Percentiles rank a stretch among this genome's conserved stretches.
Conservation (phyloP, 1,140 invertebrate genomes). For the Harpegnathos saltator region DNA sequence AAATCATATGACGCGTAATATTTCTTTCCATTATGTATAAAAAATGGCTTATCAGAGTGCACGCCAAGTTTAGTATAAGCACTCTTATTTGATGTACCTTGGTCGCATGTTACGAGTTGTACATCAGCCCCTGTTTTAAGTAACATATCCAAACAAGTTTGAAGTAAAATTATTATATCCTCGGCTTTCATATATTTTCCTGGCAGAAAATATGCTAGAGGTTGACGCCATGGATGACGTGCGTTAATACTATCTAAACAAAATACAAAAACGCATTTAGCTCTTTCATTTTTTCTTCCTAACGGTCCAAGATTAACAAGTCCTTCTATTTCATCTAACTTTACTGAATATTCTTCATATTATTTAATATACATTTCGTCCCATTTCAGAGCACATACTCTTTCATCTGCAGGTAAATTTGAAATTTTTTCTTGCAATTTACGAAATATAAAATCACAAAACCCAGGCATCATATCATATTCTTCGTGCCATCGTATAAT, state of each 20-base stretch:
- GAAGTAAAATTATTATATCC: not conserved
- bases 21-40: not conserved
- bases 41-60: not conserved
- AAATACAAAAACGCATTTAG: not conserved
- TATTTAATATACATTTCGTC: not conserved
- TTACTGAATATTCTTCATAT: not conserved
- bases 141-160: not conserved
- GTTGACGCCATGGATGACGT: constrained; percentile 7
- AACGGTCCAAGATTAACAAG: not conserved
- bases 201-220: not conserved
- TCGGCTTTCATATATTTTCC: not conserved
- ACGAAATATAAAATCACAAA: constrained; percentile 19
- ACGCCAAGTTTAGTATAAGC: not conserved
- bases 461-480: constrained; percentile 23
- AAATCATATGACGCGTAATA: not conserved
- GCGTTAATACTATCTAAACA: not conserved
- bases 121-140: not conserved
- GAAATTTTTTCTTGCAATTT: not conserved
- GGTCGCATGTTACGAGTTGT: not conserved
- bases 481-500: constrained; percentile 1
- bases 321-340: not conserved
- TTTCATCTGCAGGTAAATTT: not conserved
- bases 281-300: not conserved
- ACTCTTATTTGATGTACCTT: not conserved
- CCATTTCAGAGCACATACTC: constrained; percentile 5